Conservation (phyloP, 2,113 vertebrate species). For the Ramphastos sulfuratus region DNA sequence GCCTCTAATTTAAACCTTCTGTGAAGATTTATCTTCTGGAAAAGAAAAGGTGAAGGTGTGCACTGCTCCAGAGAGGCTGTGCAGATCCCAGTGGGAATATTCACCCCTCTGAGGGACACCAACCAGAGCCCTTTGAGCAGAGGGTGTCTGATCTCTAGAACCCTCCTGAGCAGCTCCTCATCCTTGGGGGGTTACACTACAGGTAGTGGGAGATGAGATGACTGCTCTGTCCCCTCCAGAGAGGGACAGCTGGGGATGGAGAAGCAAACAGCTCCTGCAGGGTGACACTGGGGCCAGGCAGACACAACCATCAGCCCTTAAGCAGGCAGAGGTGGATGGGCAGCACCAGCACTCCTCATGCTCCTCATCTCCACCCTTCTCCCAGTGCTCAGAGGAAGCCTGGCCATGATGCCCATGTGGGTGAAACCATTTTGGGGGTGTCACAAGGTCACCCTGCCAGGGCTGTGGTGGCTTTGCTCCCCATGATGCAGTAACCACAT, state of each 20-base stretch:
- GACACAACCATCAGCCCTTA: neutral
- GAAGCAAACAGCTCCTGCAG: neutral
- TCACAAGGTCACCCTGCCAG: neutral
- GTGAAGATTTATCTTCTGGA: neutral
- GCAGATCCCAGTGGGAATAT: neutral
- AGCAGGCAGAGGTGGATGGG: neutral
- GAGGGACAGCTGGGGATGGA: neutral
- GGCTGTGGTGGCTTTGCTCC: neutral
- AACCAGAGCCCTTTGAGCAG: neutral
- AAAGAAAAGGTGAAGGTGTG: neutral
- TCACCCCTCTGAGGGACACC: too few relatives aligned
- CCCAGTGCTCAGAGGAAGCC: accelerated
- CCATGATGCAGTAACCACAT: accelerated
- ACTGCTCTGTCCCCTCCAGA: neutral
- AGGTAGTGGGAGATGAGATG: neutral
- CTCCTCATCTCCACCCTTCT: neutral
- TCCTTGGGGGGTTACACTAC: accelerated
- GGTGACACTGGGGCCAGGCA: neutral
- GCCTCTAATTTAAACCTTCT: neutral
- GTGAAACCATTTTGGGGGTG: neutral
- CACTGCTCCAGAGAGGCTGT: neutral
- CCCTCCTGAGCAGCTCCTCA: neutral
- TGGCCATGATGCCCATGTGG: neutral
- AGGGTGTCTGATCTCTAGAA: neutral
- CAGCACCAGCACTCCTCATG: accelerated